Conservation (phyloP, 2,888 invertebrate species). For the Diarsia brunnea region DNA sequence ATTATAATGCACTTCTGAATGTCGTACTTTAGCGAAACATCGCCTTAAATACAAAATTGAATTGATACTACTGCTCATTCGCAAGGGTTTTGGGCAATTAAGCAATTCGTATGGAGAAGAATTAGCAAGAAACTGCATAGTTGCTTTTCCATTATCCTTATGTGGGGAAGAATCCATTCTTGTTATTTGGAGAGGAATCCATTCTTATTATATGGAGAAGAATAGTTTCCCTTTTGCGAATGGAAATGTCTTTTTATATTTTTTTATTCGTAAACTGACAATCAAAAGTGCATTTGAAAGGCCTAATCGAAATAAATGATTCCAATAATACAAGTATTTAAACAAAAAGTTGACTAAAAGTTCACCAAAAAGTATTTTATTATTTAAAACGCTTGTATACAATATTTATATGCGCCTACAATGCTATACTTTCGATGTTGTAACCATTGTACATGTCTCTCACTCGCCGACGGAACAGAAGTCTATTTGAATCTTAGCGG, state of each 20-base stretch:
- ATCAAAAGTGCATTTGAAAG: neutral
- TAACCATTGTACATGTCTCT: conserved; percentile 75
- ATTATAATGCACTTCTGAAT: neutral
- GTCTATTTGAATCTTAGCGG: conserved; percentile 79
- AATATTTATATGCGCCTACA: conserved; percentile 49
- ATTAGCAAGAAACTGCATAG: too few species aligned
- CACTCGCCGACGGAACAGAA: conserved; percentile 76
- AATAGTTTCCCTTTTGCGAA: too few species aligned
- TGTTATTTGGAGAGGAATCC: too few species aligned
- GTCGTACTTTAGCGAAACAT: neutral
- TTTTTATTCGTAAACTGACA: too few species aligned
- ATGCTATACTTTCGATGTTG: conserved; percentile 54
- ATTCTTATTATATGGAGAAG: too few species aligned
- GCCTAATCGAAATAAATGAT: neutral
- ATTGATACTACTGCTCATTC: neutral
- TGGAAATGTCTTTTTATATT: too few species aligned
- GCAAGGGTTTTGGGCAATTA: too few species aligned
- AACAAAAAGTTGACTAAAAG: neutral
- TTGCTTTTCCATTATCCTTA: too few species aligned
- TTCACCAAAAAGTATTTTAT: neutral
- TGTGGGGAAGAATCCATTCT: too few species aligned
- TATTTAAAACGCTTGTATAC: conserved; percentile 26
- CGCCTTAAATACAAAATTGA: neutral
- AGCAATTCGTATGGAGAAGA: too few species aligned
- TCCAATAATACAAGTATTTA: too few species aligned